Percentiles rank a stretch among this genome's conserved stretches.
These are phyloP conservation scores for Cancer borealis DNA, from an alignment of 2,888 invertebrate genomes.

Conservation along the genomic window DNA sequence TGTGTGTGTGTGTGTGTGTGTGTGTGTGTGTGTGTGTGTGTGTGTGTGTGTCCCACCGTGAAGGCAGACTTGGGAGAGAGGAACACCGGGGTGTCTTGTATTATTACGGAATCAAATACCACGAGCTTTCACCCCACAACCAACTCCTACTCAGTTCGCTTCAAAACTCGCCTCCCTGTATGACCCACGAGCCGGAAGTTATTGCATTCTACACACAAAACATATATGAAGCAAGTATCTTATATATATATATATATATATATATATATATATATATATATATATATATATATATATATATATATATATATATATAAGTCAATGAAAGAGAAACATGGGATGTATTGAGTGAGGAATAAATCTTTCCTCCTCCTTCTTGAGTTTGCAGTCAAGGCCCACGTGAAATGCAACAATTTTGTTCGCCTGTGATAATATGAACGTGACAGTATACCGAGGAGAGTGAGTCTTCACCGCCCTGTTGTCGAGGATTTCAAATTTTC, in stretches of 20 bases:
- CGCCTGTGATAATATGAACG: constrained; percentile 65
- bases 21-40: too few species aligned
- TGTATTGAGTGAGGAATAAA: constrained; percentile 53
- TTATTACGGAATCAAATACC: constrained; percentile 31
- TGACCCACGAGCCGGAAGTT: constrained; percentile 12
- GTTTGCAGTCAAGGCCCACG: constrained; percentile 70
- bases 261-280: too few species aligned
- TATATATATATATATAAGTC: not conserved
- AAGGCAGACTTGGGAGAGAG: not conserved
- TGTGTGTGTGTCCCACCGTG: not conserved
- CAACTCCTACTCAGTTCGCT: constrained; percentile 8
- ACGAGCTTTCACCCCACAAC: not conserved
- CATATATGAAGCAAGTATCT: not conserved
- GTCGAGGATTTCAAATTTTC: constrained; percentile 66
- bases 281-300: not conserved
- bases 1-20: not conserved
- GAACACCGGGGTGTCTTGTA: not conserved
- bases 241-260: not conserved
- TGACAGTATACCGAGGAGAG: constrained; percentile 65
- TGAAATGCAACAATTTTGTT: constrained; percentile 73
- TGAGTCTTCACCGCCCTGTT: constrained; percentile 50
- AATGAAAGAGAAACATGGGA: constrained; percentile 53
- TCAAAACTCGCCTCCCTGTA: constrained; percentile 18
- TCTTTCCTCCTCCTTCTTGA: constrained; percentile 38
- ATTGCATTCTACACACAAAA: not conserved